Conservation (phyloP, 2,797 vertebrate species). For the Sebastes diploproa region DNA sequence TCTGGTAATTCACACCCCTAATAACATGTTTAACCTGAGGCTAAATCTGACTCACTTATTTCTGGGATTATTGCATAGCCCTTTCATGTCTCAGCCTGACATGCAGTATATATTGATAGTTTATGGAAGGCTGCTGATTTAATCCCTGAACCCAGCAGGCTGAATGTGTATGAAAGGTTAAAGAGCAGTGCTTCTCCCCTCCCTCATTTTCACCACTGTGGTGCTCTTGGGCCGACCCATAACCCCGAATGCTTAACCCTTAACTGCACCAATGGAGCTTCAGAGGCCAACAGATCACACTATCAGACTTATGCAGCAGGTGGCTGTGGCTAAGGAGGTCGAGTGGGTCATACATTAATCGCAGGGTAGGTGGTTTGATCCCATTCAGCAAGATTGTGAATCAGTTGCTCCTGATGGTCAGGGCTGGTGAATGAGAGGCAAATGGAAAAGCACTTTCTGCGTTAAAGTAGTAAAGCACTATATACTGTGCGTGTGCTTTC, state of each 20-base stretch:
- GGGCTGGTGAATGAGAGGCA: neutral
- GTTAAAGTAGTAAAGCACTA: neutral
- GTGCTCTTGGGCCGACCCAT: neutral
- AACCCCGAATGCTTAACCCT: neutral
- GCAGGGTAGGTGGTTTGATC: neutral
- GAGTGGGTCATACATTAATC: slow-evolving; percentile 1
- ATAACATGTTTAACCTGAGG: neutral
- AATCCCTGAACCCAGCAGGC: neutral
- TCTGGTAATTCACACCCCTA: too few species aligned
- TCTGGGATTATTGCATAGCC: neutral
- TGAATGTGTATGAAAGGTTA: slow-evolving; percentile 13
- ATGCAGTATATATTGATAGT: neutral
- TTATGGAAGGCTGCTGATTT: neutral
- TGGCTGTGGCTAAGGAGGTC: neutral
- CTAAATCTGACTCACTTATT: neutral
- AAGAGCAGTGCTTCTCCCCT: neutral
- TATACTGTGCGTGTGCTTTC: too few species aligned
- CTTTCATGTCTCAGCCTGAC: neutral
- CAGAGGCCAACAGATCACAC: neutral
- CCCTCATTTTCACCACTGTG: neutral
- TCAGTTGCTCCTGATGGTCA: neutral
- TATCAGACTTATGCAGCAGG: neutral
- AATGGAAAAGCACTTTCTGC: slow-evolving; percentile 7
- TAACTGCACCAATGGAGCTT: neutral
- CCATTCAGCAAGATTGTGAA: neutral